These are phyloP conservation scores for Actenoides lindsayi DNA, from an alignment of 2,113 vertebrate genomes.

Conservation along the genomic window DNA sequence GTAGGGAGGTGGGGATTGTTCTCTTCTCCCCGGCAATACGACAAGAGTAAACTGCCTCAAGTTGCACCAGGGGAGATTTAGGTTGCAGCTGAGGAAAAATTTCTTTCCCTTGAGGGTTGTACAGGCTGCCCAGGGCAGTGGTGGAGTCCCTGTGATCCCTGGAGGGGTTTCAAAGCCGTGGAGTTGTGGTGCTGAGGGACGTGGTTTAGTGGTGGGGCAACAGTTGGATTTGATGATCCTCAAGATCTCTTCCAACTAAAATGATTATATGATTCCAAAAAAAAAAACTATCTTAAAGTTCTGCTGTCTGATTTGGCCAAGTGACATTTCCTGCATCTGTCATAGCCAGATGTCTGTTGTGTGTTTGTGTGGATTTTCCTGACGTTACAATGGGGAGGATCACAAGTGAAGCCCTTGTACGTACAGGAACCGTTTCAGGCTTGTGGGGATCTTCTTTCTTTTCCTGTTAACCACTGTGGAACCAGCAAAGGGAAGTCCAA, in stretches of 20 bases:
- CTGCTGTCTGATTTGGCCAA: background rate
- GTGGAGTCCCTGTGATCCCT: too few species aligned
- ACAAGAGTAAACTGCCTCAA: too few species aligned
- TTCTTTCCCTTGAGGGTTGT: too few species aligned
- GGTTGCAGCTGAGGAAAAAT: too few species aligned
- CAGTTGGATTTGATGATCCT: too few species aligned
- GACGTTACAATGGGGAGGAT: background rate
- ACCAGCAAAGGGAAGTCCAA: background rate
- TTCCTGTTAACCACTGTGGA: background rate
- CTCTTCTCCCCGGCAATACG: too few species aligned
- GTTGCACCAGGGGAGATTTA: too few species aligned
- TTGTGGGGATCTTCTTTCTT: background rate
- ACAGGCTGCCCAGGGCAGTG: too few species aligned
- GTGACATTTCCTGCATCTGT: background rate
- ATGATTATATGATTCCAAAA: too few species aligned
- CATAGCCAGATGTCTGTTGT: background rate
- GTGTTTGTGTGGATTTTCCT: background rate
- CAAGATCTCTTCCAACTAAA: too few species aligned
- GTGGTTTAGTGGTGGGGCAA: background rate
- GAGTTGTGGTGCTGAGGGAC: background rate
- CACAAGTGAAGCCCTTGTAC: accelerated
- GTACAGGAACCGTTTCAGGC: accelerated
- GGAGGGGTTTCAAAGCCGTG: background rate
- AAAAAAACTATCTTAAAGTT: background rate
- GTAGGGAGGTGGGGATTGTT: too few species aligned